Base-by-base conservation (phyloP, 64 coral and sea anemone genomes). In the Montipora sp. region DNA sequence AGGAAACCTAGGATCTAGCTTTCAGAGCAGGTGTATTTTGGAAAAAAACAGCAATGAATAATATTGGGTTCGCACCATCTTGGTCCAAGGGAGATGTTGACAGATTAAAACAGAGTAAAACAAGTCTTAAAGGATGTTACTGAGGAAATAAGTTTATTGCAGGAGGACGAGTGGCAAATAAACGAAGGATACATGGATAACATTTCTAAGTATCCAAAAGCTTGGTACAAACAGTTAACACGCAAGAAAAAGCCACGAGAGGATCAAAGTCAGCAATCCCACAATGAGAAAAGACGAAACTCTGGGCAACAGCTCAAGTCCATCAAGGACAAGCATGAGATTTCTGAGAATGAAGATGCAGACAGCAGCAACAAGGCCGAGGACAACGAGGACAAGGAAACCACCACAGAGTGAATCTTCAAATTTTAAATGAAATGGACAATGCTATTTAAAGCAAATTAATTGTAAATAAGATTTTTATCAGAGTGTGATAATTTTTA, bases 101-200 rank as follows among this genome's bases (percentile, higher is more conserved):
- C 36, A 36, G 36, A 36, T 36, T 36, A 2, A 36, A 36, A 36
- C 11, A 57, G 3, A 57, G 2, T 57, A 57, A 57, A 57, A 11
- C 2, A 57, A 8, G 11, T 8, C 53, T 11, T 57, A 11, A 8
- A 57, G 11, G 11, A 57, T 57, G 53, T 8, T 8, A 57, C 7
- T 57, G 7, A 57, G 53, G 53, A 57, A 8, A 11, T 11, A 48
- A 47, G 44, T 78, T 78, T 48, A 47, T 90, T 88, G 59, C 59
- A 99, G 98, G 92, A 99, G 66, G 98, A 99, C 89, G 98, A 99
- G 47, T 99, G 98, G 98, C 83, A 94, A 57, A 96, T 99, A 21
- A 99, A 99, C 46, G 91, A 94, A 58, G 88, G 79, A 5, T 99
- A 99, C 89, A 99, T 99, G 98, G 89, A 99, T 57, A 99, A 99